Base-by-base conservation (phyloP, 2,888 invertebrate genomes). In the Neria commutata region DNA sequence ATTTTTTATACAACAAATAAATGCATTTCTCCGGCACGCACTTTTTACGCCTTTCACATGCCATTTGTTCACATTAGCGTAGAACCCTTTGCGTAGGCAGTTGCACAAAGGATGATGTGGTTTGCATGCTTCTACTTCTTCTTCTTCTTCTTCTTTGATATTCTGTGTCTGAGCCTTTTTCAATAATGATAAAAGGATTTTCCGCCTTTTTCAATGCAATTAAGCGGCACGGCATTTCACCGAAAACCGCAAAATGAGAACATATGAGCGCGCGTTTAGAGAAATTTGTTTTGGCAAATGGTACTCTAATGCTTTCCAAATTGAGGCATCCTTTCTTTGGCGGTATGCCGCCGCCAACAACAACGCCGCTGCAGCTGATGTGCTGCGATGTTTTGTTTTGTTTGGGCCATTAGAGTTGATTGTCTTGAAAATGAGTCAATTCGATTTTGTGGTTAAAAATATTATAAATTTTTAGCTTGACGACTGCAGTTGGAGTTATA, bases 271-370 rank as follows among this genome's bases (percentile, higher is more conserved):
- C 66, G 74, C 74, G 74, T 74, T 72, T 74, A 74, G 71, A n/a
- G n/a, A 71, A 69, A 72, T 73, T 71, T 74, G 73, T 74, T 74
- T 72, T 74, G 72, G 71, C n/a, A n/a, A n/a, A n/a, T n/a, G n/a
- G n/a, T n/a, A n/a, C n/a, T n/a, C n/a, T n/a, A n/a, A n/a, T n/a
- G n/a, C n/a, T n/a, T n/a, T n/a, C n/a, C n/a, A n/a, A n/a, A n/a
- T n/a, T n/a, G n/a, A n/a, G n/a, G n/a, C n/a, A n/a, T n/a, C n/a
- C n/a, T n/a, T n/a, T n/a, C n/a, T n/a, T n/a, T n/a, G n/a, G n/a
- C n/a, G n/a, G n/a, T n/a, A n/a, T n/a, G n/a, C n/a, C n/a, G n/a
- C n/a, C n/a, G n/a, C n/a, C n/a, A n/a, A n/a, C n/a, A n/a, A n/a
- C n/a, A n/a, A n/a, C n/a, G n/a, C n/a, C n/a, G n/a, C n/a, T n/a